A percentile compares a stretch with the other conserved stretches of the same genome.
phyloP scores from a whole-genome alignment of 53 echinoderm and acorn worm species.

The Echinarachnius parma region DNA sequence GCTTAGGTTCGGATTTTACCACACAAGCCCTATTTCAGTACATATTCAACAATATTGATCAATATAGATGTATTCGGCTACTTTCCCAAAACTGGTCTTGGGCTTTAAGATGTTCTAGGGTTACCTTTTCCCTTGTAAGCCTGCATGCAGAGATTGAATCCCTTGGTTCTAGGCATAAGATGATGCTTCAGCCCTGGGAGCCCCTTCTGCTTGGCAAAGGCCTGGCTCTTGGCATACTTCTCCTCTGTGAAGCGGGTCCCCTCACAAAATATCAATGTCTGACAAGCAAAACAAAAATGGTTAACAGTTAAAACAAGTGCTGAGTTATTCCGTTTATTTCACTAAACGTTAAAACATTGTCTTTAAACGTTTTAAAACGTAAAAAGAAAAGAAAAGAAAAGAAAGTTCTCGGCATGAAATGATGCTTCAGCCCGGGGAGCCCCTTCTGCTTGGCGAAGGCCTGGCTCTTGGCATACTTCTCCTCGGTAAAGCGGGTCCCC shows the following conservation, averaged over 20 bases:
- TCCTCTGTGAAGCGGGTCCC: constrained; percentile 83
- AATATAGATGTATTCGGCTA: too few relatives aligned
- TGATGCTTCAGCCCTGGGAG: constrained; percentile 77
- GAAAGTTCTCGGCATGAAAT: constrained; percentile 84
- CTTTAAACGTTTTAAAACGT: too few relatives aligned
- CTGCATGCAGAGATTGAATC: constrained; percentile 77
- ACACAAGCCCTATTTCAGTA: too few relatives aligned
- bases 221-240: constrained; percentile 75
- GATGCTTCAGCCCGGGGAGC: constrained; percentile 72
- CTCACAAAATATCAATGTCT: constrained; percentile 93
- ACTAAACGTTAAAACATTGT: too few relatives aligned
- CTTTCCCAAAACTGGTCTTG: too few relatives aligned
- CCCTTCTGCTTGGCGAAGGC: constrained; percentile 74
- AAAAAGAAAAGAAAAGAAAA: too few relatives aligned
- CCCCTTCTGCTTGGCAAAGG: constrained; percentile 70
- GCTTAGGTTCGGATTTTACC: too few relatives aligned
- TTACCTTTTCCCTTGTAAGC: constrained; percentile 85
- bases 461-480: constrained; percentile 75
- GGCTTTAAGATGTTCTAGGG: too few relatives aligned
- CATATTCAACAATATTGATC: too few relatives aligned
- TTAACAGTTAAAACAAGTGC: too few relatives aligned
- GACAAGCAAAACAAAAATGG: neutral
- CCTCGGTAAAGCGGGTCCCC: constrained; percentile 80
- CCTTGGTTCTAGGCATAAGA: constrained; percentile 87
- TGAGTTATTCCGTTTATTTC: too few relatives aligned